Evolutionary conservation across 2,888 invertebrate genomes (phyloP).

Genomic region (Aleiodes leptofemur): DNA sequence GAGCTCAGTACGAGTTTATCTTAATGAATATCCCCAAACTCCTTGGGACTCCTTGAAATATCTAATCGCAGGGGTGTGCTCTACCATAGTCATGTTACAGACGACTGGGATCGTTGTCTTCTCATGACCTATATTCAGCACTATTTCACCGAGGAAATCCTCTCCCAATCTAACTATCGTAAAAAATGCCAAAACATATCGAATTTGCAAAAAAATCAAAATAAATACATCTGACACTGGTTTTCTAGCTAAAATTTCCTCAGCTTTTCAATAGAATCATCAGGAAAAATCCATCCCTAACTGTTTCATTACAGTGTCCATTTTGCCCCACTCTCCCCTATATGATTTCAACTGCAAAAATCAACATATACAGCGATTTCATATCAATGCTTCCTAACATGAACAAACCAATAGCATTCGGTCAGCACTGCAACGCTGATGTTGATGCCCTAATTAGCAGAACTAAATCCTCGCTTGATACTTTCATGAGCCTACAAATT

Average conservation of each 20-base stretch:
- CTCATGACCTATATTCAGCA: constrained; percentile 89
- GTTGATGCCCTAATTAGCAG: constrained; percentile 91
- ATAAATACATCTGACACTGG: too few species aligned
- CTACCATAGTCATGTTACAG: constrained; percentile 92
- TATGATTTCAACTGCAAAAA: too few species aligned
- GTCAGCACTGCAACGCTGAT: constrained; percentile 93
- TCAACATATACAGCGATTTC: constrained; percentile 87
- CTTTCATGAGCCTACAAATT: constrained; percentile 86
- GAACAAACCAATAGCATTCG: constrained; percentile 92
- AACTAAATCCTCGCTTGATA: constrained; percentile 85
- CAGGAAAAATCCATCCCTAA: too few species aligned
- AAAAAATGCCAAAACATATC: too few species aligned
- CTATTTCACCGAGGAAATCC: constrained; percentile 85
- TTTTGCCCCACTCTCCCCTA: too few species aligned
- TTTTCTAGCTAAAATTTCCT: too few species aligned
- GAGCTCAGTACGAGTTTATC: constrained; percentile 87
- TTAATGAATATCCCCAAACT: constrained; percentile 88
- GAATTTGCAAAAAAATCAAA: too few species aligned
- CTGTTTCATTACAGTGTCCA: too few species aligned
- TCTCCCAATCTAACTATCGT: constrained; percentile 83
- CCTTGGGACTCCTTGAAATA: constrained; percentile 95
- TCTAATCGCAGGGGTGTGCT: constrained; percentile 90
- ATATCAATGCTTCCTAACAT: constrained; percentile 85
- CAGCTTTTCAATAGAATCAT: too few species aligned
- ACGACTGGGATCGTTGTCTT: constrained; percentile 85